A percentile compares a stretch with the other conserved stretches of the same genome.
These are phyloP conservation scores for Phycodurus eques DNA, from an alignment of 2,113 vertebrate genomes.

Conservation along the genomic window DNA sequence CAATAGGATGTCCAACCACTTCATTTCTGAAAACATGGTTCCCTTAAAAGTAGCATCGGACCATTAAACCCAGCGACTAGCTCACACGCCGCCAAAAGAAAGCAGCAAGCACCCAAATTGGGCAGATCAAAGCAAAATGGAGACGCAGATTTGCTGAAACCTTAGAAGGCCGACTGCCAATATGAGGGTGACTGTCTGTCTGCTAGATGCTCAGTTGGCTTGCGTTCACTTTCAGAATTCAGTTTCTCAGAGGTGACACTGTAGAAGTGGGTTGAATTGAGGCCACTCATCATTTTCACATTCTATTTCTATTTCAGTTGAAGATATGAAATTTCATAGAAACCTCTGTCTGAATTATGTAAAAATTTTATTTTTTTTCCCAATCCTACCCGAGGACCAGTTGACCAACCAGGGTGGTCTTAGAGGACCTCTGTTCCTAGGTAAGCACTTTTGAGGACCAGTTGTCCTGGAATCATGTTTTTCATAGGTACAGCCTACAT, in stretches of 20 bases:
- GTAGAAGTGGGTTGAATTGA: no score
- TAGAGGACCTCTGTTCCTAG: no score
- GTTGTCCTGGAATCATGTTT: no score
- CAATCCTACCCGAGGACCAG: no score
- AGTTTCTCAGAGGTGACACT: neutral
- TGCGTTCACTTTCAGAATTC: neutral
- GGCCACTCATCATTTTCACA: neutral
- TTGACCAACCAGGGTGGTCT: no score
- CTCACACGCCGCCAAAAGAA: neutral
- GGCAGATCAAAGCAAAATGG: constrained; percentile 66
- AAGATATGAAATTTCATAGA: no score
- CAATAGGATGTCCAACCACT: neutral
- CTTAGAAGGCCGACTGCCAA: constrained; percentile 52
- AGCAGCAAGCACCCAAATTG: neutral
- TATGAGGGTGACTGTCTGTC: constrained; percentile 65
- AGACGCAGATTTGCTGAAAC: constrained; percentile 54
- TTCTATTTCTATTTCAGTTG: no score
- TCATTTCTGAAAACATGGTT: neutral
- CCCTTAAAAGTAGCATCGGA: neutral
- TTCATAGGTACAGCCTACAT: no score
- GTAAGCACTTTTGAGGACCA: no score
- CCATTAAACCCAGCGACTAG: neutral
- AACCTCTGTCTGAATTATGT: no score
- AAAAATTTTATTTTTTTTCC: no score
- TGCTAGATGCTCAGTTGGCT: constrained; percentile 18